Evolutionary conservation across 2,888 invertebrate species (phyloP).

Genomic region (Dexiosoma caninum): DNA sequence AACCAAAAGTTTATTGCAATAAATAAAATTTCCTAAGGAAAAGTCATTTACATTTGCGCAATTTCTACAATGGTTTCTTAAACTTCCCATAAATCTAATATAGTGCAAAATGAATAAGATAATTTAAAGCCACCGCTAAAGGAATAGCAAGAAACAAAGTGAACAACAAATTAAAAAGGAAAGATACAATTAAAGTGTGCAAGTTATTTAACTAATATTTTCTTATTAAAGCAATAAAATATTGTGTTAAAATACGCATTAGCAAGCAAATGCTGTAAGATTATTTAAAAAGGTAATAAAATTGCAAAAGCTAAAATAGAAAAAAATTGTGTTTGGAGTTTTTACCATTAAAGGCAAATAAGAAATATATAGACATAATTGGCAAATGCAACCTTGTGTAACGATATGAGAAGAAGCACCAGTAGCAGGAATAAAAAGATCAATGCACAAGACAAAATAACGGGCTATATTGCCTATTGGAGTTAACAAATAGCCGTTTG

Average conservation of each 20-base stretch:
- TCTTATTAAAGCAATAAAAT: background rate
- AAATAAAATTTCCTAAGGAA: background rate
- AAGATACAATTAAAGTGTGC: background rate
- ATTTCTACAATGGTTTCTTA: background rate
- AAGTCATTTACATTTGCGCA: conserved; percentile 11
- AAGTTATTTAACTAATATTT: conserved; percentile 1
- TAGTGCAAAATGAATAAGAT: conserved; percentile 4
- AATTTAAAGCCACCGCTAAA: conserved; percentile 35
- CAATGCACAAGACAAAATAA: conserved; percentile 11
- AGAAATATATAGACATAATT: conserved; percentile 1
- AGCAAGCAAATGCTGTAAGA: background rate
- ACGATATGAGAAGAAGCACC: background rate
- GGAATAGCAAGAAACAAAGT: conserved; percentile 11
- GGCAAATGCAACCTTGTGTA: conserved; percentile 44
- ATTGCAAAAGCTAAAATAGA: background rate
- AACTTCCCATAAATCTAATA: background rate
- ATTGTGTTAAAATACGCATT: background rate
- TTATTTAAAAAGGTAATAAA: conserved; percentile 35
- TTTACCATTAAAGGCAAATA: background rate
- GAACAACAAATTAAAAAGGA: conserved; percentile 1
- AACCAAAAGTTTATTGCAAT: background rate
- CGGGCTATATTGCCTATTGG: background rate
- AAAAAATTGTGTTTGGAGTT: background rate
- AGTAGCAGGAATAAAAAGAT: conserved; percentile 17
- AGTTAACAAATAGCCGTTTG: too few species aligned